Evolutionary conservation across 1,140 invertebrate genomes (phyloP), one percentile per base, ranked within the genome.

Genomic region (Homarus americanus): DNA sequence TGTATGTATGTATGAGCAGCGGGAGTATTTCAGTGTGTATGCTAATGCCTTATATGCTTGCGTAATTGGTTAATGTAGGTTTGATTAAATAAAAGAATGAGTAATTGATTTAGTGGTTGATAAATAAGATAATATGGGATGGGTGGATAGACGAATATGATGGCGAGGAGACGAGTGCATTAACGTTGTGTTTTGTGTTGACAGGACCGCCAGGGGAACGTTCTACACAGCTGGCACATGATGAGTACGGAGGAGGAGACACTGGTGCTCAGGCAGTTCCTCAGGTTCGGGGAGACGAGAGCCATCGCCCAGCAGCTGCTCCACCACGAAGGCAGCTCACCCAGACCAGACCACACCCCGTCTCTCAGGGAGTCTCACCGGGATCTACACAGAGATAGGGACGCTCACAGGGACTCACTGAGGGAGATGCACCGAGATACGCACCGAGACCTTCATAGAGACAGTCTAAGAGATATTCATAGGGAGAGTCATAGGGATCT

Each of bases 221-320:
- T 97, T 92, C 95, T 98, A 93, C 96, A 97, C 94, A 96, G 96
- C 95, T 98, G 97, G 97, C 96, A 96, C 92, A 96, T 97, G 94
- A 96, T 97, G 93, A 97, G 96, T 93, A 95, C 96, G 93, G 97
- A 97, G 94, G 97, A 98, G 95, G 97, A 98, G 94, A 96, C 97
- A 93, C 83, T 95, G 97, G 93, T 98, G 97, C 94, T 96, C 96
- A 83, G 97, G 97, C 95, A 98, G 97, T 91, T 96, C 97, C 94
- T 96, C 17, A 97, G 93, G 95, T 97, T 92, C 95, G 97, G 93
- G 95, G 97, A 92, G 96, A 96, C 93, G 96, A 95, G 83, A 92
- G 92, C 5, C 69, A 91, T 20, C 86, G 91, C 28, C 85, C 82
- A 24, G 34, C 44, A 80, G 20, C 82, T 87, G n/a, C 87, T 90